These are phyloP conservation scores for Apis cerana DNA, from an alignment of 1,140 invertebrate genomes.

Conservation along the genomic window DNA sequence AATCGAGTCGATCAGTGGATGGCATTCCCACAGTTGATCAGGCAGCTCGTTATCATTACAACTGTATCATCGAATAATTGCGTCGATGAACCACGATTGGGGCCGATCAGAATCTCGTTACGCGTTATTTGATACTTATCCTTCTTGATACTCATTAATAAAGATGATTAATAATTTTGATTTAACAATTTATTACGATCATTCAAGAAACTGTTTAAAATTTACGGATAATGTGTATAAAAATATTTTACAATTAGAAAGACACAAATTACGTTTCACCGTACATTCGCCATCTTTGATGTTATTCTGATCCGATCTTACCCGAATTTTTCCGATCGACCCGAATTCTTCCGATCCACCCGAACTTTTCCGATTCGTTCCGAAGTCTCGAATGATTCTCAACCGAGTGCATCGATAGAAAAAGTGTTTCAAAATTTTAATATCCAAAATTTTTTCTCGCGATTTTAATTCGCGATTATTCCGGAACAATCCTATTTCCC, in stretches of 20 bases:
- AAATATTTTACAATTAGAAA: neutral
- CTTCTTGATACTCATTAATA: neutral
- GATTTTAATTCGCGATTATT: neutral
- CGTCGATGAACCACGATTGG: conserved; percentile 58
- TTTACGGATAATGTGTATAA: neutral
- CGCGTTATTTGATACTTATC: neutral
- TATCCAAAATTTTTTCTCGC: too few relatives aligned
- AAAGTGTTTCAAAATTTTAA: too few relatives aligned
- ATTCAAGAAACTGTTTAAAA: too few relatives aligned
- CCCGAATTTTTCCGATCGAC: too few relatives aligned
- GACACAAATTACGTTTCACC: neutral
- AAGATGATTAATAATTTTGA: too few relatives aligned
- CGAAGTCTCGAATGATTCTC: too few relatives aligned
- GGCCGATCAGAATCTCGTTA: neutral
- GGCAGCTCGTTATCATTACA: conserved; percentile 63
- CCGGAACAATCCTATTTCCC: neutral
- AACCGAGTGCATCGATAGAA: too few relatives aligned
- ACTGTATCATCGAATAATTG: conserved; percentile 40
- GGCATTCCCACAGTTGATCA: conserved; percentile 63
- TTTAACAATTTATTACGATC: too few relatives aligned
- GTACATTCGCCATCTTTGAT: neutral
- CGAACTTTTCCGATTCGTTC: too few relatives aligned
- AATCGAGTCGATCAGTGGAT: too few relatives aligned
- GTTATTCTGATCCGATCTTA: neutral
- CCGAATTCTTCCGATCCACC: too few relatives aligned